Evolutionary conservation across 2,888 invertebrate species (phyloP).

Genomic region (Penaeus monodon): DNA sequence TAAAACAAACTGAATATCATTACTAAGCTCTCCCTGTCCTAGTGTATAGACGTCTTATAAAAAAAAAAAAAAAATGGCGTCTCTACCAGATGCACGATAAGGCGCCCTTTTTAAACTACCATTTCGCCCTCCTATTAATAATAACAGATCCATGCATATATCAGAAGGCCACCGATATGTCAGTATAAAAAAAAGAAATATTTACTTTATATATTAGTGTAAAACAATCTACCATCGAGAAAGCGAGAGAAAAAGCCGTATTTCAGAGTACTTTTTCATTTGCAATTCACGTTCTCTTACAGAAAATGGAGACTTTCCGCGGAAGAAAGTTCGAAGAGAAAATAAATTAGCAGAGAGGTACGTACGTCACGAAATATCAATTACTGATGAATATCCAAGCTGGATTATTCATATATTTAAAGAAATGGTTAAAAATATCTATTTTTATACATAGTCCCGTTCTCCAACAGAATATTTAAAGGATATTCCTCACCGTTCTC

Average conservation of each 20-base stretch:
- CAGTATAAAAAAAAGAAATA: constrained; percentile 4
- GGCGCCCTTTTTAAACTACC: too few relatives aligned
- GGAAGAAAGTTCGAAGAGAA: constrained; percentile 17
- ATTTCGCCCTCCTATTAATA: too few relatives aligned
- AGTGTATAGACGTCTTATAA: too few relatives aligned
- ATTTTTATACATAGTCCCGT: background rate
- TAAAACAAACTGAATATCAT: too few relatives aligned
- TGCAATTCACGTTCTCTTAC: constrained; percentile 12
- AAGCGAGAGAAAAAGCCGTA: constrained; percentile 27
- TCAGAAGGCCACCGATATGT: constrained; percentile 17
- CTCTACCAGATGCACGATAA: too few relatives aligned
- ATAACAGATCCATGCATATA: background rate
- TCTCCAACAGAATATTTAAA: background rate
- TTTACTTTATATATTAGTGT: constrained; percentile 14
- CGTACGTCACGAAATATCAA: background rate
- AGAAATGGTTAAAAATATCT: background rate
- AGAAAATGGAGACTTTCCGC: constrained; percentile 7
- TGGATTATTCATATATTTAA: background rate
- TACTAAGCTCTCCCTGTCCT: too few relatives aligned
- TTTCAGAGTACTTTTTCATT: background rate
- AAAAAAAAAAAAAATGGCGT: too few relatives aligned
- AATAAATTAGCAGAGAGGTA: constrained; percentile 26
- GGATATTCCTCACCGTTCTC: background rate
- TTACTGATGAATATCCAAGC: background rate
- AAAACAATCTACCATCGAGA: constrained; percentile 12